phyloP scores from a whole-genome alignment of 2,797 vertebrate genomes.

The Malurus splendens region DNA sequence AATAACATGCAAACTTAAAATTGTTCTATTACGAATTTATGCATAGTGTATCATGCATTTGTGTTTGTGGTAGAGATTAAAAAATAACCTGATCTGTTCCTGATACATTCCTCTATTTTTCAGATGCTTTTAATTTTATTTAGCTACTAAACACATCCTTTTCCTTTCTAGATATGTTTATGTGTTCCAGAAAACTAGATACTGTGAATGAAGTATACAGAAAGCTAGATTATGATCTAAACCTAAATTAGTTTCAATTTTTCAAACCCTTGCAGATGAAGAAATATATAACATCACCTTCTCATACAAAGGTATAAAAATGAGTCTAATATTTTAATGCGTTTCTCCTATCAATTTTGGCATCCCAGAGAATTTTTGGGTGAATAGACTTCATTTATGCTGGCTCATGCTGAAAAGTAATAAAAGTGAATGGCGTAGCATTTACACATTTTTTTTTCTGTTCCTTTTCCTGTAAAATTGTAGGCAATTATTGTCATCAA shows the following conservation, averaged over 20 bases:
- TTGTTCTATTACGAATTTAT: neutral
- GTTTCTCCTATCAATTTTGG: neutral
- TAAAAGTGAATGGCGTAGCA: neutral
- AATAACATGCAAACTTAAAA: slow-evolving; percentile 26
- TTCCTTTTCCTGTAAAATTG: neutral
- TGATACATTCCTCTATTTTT: neutral
- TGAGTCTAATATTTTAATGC: neutral
- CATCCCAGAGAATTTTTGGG: neutral
- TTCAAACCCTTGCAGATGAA: neutral
- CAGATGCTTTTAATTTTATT: neutral
- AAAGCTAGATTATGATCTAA: neutral
- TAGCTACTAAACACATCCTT: neutral
- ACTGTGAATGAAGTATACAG: neutral
- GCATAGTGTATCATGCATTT: neutral
- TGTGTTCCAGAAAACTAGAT: neutral
- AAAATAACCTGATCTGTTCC: neutral
- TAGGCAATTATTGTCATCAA: neutral
- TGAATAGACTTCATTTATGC: neutral
- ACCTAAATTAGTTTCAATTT: neutral
- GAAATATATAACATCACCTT: neutral
- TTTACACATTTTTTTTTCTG: neutral
- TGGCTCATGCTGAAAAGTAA: neutral
- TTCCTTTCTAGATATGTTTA: neutral
- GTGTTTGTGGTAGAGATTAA: neutral
- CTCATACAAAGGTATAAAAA: neutral